Conservation (phyloP, 2,113 vertebrate genomes). For the Tenebrosternarchus preto region DNA sequence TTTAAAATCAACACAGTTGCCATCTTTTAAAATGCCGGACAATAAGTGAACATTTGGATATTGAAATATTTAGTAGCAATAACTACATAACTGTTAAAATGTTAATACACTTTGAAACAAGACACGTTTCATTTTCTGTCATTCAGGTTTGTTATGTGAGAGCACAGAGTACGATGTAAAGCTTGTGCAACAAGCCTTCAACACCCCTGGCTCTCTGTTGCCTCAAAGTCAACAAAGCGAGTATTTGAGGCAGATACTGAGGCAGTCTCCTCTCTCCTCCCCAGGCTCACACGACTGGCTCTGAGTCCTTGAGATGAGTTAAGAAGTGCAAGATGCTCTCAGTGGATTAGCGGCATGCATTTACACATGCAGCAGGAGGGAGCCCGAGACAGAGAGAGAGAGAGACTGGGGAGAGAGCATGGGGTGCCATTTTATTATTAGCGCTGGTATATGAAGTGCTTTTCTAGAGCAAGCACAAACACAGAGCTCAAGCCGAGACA, state of each 20-base stretch:
- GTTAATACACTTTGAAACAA: too few relatives aligned
- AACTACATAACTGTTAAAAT: too few relatives aligned
- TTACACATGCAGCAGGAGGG: conserved; percentile 27
- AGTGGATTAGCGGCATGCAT: conserved; percentile 34
- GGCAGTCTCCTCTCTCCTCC: neutral
- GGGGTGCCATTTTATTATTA: conserved; percentile 41
- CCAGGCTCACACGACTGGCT: conserved; percentile 15
- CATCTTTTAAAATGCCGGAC: too few relatives aligned
- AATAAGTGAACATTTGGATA: too few relatives aligned
- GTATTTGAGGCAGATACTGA: neutral
- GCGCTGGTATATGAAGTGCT: conserved; percentile 38
- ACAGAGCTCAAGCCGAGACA: conserved; percentile 5
- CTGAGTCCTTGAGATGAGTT: conserved; percentile 40
- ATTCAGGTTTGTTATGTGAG: conserved; percentile 12
- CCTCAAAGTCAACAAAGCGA: conserved; percentile 10
- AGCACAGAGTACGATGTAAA: neutral
- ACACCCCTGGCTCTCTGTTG: neutral
- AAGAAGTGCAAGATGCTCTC: conserved; percentile 40
- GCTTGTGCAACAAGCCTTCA: conserved; percentile 4
- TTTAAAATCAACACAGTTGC: too few relatives aligned
- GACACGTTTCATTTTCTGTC: neutral
- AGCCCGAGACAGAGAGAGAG: conserved; percentile 1
- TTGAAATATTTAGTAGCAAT: too few relatives aligned
- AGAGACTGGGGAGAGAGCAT: neutral
- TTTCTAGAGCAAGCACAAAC: conserved; percentile 25